Percentiles rank a stretch among this genome's conserved stretches.
Conservation (phyloP, 2,888 invertebrate genomes). For the Serripes groenlandicus region DNA sequence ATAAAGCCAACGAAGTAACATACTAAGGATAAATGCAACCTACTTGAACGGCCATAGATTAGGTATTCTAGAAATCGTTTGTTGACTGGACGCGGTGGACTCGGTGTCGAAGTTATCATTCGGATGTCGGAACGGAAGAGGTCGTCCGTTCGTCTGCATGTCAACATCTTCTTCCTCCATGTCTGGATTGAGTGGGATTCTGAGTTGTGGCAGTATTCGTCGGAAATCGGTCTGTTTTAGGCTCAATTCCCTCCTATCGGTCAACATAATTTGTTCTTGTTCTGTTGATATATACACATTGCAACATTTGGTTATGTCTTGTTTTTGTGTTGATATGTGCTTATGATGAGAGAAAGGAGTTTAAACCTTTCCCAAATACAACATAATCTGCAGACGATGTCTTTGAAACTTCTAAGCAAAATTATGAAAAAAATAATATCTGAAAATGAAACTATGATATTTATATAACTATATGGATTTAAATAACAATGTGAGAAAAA, state of each 20-base stretch:
- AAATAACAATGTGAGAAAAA: too few relatives aligned
- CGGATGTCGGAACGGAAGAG: slow-evolving; percentile 64
- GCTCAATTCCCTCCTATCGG: slow-evolving; percentile 68
- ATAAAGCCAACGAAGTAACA: too few relatives aligned
- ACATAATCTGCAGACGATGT: too few relatives aligned
- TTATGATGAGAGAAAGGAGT: too few relatives aligned
- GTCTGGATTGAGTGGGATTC: slow-evolving; percentile 64
- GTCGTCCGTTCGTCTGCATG: slow-evolving; percentile 65
- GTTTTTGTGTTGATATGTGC: too few relatives aligned
- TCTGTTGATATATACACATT: background rate
- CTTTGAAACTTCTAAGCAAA: too few relatives aligned
- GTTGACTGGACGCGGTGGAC: background rate
- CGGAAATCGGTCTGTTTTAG: slow-evolving; percentile 68
- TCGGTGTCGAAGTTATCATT: background rate
- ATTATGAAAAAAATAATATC: too few relatives aligned
- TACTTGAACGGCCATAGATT: slow-evolving; percentile 64
- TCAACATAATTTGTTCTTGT: slow-evolving; percentile 58
- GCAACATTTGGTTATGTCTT: too few relatives aligned
- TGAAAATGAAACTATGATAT: too few relatives aligned
- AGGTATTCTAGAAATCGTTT: slow-evolving; percentile 42
- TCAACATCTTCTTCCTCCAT: slow-evolving; percentile 54
- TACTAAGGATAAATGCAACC: too few relatives aligned
- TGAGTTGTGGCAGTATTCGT: slow-evolving; percentile 72
- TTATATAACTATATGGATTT: too few relatives aligned
- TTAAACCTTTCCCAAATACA: too few relatives aligned